Evolutionary conservation across 1,140 invertebrate genomes (phyloP).

Genomic region (Heterodera schachtii): DNA sequence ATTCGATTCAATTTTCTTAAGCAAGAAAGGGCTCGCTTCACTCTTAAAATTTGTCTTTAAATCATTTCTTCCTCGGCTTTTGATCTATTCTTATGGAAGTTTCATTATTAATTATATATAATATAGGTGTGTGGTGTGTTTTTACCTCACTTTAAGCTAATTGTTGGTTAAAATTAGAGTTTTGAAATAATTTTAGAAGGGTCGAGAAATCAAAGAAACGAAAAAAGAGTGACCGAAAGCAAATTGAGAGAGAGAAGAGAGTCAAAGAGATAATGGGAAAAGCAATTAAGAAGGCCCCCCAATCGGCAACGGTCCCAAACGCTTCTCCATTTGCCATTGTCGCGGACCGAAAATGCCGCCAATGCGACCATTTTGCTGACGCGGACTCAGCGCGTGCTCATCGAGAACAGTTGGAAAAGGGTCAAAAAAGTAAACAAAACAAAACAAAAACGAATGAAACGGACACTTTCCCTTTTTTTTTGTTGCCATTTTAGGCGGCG

Average conservation of each 20-base stretch:
- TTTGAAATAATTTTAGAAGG: too few relatives aligned
- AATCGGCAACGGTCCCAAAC: neutral
- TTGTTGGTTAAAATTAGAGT: too few relatives aligned
- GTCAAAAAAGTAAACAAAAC: conserved; percentile 36
- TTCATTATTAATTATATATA: too few relatives aligned
- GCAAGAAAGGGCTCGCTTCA: too few relatives aligned
- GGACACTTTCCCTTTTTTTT: conserved; percentile 5
- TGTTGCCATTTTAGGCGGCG: conserved; percentile 21
- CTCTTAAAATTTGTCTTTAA: too few relatives aligned
- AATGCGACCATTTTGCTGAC: conserved; percentile 41
- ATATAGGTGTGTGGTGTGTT: too few relatives aligned
- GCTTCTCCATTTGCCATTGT: conserved; percentile 17
- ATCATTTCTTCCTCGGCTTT: too few relatives aligned
- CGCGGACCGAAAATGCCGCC: conserved; percentile 24
- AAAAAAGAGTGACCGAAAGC: too few relatives aligned
- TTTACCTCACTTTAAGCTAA: too few relatives aligned
- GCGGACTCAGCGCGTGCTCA: conserved; percentile 38
- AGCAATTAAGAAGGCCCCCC: neutral
- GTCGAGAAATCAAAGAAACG: too few relatives aligned
- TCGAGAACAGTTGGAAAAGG: conserved; percentile 54
- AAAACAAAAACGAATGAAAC: neutral
- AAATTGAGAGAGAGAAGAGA: neutral
- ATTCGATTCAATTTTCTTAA: too few relatives aligned
- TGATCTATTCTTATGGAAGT: too few relatives aligned
- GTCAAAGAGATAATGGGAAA: neutral